These are phyloP conservation scores for Samia ricini DNA, from an alignment of 1,140 invertebrate genomes.

Conservation along the genomic window DNA sequence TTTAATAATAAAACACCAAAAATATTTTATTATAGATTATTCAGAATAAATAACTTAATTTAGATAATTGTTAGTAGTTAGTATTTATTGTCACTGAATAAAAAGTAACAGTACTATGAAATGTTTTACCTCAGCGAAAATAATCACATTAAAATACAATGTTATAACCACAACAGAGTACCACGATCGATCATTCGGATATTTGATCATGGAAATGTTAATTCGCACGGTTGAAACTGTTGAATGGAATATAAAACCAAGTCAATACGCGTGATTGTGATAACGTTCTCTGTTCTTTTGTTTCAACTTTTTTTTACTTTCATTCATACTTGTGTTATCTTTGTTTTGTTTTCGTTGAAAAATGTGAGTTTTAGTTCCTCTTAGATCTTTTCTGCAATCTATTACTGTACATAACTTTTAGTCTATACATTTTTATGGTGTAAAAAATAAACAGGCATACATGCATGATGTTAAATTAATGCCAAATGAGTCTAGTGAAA, in stretches of 20 bases:
- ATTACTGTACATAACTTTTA: too few relatives aligned
- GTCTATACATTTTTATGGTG: too few relatives aligned
- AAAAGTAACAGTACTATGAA: background rate
- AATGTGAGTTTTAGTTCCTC: too few relatives aligned
- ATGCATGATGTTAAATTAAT: too few relatives aligned
- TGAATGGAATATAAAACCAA: background rate
- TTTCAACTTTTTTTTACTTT: background rate
- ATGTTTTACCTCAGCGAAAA: background rate
- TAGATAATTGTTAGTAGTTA: too few relatives aligned
- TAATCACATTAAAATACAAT: background rate
- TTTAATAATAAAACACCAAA: background rate
- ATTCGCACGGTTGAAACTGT: background rate
- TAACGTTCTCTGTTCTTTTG: background rate
- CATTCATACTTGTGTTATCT: background rate
- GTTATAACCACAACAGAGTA: background rate
- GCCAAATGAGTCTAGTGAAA: too few relatives aligned
- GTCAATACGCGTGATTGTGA: background rate
- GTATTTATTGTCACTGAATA: background rate
- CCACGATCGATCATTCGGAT: background rate
- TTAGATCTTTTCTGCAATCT: too few relatives aligned
- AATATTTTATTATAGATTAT: too few relatives aligned
- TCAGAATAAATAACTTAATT: too few relatives aligned
- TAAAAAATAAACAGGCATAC: too few relatives aligned
- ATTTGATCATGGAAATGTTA: constrained; percentile 6
- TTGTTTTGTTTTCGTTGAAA: background rate